These are phyloP conservation scores for Slavum lentiscoides DNA, from an alignment of 2,888 invertebrate species.

Conservation along the genomic window DNA sequence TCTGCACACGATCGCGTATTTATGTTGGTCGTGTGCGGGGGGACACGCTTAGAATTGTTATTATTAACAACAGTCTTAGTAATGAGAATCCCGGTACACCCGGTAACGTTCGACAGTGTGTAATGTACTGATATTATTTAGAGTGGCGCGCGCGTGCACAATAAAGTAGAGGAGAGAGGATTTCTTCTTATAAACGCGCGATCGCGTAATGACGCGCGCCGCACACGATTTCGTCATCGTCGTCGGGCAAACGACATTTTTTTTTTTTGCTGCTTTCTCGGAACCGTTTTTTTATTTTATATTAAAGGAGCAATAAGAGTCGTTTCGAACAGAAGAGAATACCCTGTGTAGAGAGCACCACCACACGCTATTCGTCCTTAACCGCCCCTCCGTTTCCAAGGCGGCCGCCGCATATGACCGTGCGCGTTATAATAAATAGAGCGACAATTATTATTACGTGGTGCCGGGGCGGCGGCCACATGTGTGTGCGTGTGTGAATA, in stretches of 20 bases:
- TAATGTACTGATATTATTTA: not conserved
- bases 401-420: not conserved
- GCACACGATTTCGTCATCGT: conserved; percentile 5
- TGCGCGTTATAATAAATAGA: conserved; percentile 33
- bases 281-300: not conserved
- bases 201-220: not conserved
- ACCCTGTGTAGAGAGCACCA: too few relatives aligned
- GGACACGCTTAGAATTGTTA: too few relatives aligned
- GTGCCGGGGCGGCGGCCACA: conserved; percentile 33
- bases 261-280: not conserved
- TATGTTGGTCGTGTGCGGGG: too few relatives aligned
- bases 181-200: conserved; percentile 16
- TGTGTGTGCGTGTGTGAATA: conserved; percentile 19
- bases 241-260: conserved; percentile 1
- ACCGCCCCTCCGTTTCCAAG: too few relatives aligned
- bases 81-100: not conserved
- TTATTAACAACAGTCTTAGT: too few relatives aligned
- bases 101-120: conserved; percentile 2
- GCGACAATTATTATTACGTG: conserved; percentile 28
- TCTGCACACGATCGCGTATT: too few relatives aligned
- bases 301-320: not conserved
- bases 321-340: not conserved
- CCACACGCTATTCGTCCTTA: too few relatives aligned
- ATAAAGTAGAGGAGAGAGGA: not conserved
- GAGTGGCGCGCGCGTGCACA: too few relatives aligned